phyloP scores from a whole-genome alignment of 2,797 vertebrate genomes.

The Leptodactylus fallax region DNA sequence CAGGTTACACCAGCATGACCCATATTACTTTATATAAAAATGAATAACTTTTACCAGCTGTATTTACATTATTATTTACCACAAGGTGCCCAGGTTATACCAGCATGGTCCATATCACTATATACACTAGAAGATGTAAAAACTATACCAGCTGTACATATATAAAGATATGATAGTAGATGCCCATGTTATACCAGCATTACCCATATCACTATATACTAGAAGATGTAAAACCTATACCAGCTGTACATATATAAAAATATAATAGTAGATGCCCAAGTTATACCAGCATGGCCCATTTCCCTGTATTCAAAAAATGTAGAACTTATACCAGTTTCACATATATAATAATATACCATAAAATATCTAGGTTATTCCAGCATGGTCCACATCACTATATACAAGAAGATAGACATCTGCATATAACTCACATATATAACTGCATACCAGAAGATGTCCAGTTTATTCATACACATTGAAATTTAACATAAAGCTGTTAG shows the following conservation, averaged over 20 bases:
- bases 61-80: not conserved
- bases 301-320: too few species aligned
- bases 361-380: not conserved
- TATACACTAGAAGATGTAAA: not conserved
- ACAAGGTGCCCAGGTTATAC: not conserved
- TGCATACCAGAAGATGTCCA: not conserved
- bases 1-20: too few species aligned
- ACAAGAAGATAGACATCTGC: not conserved
- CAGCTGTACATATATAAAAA: not conserved
- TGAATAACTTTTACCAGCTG: not conserved
- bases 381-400: not conserved
- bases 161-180: not conserved
- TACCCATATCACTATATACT: not conserved
- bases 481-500: not conserved
- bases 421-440: not conserved
- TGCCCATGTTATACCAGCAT: not conserved
- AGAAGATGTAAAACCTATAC: not conserved
- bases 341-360: not conserved
- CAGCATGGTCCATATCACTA: not conserved
- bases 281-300: too few species aligned
- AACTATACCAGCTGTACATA: not conserved
- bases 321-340: too few species aligned
- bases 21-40: too few species aligned
- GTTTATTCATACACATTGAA: conserved; percentile 3
- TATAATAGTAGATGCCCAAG: too few species aligned